Percentiles rank a stretch among this genome's conserved stretches.
Evolutionary conservation across 1,140 invertebrate species (phyloP).

Genomic region (Drosophila virilis): DNA sequence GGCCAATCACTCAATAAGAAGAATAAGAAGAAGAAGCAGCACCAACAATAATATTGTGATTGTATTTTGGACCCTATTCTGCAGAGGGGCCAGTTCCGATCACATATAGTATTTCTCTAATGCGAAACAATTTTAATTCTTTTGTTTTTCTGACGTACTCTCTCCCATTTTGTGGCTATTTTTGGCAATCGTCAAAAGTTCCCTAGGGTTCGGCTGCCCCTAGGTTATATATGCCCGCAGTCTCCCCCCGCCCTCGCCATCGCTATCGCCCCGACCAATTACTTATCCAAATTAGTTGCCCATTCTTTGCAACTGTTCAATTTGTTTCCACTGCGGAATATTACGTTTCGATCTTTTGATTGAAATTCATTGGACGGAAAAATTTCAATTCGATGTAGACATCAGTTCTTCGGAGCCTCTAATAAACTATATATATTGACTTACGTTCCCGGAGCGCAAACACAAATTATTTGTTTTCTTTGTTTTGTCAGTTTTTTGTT

Average conservation of each 20-base stretch:
- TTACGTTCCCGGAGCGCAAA: conserved; percentile 46
- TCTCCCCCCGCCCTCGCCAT: too few species aligned
- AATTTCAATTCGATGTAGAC: conserved; percentile 44
- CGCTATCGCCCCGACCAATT: neutral
- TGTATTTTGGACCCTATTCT: conserved; percentile 20
- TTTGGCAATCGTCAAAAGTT: conserved; percentile 49
- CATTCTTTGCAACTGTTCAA: conserved; percentile 19
- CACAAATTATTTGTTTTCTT: conserved; percentile 17
- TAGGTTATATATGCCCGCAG: too few species aligned
- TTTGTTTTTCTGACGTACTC: conserved; percentile 58
- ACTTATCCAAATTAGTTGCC: neutral
- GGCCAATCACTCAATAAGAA: conserved; percentile 46
- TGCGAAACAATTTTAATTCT: conserved; percentile 68
- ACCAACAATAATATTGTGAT: conserved; percentile 37
- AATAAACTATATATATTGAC: conserved; percentile 53
- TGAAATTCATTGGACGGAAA: conserved; percentile 71
- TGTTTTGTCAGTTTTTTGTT: conserved; percentile 31
- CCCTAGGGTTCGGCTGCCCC: neutral
- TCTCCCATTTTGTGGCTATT: conserved; percentile 34
- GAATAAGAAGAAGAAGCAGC: conserved; percentile 16
- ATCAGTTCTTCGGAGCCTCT: conserved; percentile 1
- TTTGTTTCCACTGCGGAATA: conserved; percentile 52
- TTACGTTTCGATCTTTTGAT: conserved; percentile 60
- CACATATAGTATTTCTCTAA: conserved; percentile 34
- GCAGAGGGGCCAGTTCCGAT: conserved; percentile 8